Conservation (phyloP, 2,113 vertebrate genomes). For the Planiliza haematocheilus region DNA sequence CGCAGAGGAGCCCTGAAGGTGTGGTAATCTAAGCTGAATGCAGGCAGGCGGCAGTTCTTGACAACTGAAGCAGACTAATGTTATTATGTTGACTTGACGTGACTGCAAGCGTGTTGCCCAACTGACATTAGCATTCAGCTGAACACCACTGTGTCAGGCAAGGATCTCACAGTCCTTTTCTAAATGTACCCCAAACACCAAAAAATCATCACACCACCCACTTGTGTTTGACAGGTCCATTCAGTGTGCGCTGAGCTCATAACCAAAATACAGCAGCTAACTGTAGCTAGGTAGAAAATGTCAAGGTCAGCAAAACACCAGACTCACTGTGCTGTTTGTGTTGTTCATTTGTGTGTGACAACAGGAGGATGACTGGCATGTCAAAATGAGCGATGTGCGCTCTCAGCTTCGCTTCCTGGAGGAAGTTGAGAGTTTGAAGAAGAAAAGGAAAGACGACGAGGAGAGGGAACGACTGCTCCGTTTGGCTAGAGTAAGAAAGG, state of each 20-base stretch:
- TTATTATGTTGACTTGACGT: too few species aligned
- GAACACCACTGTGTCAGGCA: too few species aligned
- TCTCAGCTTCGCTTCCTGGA: conserved; percentile 94
- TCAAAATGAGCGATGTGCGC: conserved; percentile 86
- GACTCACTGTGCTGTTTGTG: neutral
- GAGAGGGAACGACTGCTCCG: conserved; percentile 88
- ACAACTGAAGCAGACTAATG: too few species aligned
- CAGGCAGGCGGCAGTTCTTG: too few species aligned
- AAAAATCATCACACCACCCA: too few species aligned
- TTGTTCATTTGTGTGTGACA: neutral
- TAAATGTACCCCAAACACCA: too few species aligned
- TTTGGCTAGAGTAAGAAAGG: conserved; percentile 86
- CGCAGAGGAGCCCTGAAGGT: conserved; percentile 89
- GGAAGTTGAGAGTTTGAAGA: conserved; percentile 90
- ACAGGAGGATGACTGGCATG: conserved; percentile 86
- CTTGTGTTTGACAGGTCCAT: too few species aligned
- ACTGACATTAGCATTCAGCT: too few species aligned
- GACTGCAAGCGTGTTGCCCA: too few species aligned
- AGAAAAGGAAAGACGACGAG: conserved; percentile 88
- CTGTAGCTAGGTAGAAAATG: too few species aligned
- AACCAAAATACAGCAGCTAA: neutral
- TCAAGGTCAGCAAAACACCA: neutral
- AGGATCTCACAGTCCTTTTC: too few species aligned
- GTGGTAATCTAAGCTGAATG: neutral
- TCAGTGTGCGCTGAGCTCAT: neutral